A percentile compares a stretch with the other conserved stretches of the same genome.
phyloP scores from a whole-genome alignment of 2,888 invertebrate genomes.

The Microplitis manilae region DNA sequence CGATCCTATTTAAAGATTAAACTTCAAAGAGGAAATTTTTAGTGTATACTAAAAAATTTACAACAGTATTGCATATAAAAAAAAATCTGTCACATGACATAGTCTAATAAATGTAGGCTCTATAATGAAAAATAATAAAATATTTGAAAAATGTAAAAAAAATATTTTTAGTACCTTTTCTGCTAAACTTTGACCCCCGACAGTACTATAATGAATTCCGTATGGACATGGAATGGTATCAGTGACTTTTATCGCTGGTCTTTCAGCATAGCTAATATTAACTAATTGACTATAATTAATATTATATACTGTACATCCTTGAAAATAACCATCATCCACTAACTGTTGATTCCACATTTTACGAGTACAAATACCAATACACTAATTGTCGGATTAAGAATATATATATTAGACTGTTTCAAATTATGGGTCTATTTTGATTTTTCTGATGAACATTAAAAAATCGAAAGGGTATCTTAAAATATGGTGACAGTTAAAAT shows the following conservation, averaged over 20 bases:
- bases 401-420: neutral
- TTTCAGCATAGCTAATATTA: slow-evolving; percentile 37
- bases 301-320: slow-evolving; percentile 49
- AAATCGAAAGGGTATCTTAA: too few relatives aligned
- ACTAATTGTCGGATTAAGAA: slow-evolving; percentile 31
- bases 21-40: too few relatives aligned
- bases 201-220: slow-evolving; percentile 45
- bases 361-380: slow-evolving; percentile 45
- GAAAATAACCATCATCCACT: slow-evolving; percentile 50
- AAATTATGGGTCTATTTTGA: too few relatives aligned
- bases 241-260: slow-evolving; percentile 41
- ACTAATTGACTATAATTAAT: slow-evolving; percentile 44
- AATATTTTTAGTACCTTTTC: slow-evolving; percentile 45
- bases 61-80: too few relatives aligned
- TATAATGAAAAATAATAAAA: too few relatives aligned
- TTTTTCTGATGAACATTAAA: too few relatives aligned
- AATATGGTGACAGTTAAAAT: too few relatives aligned
- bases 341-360: slow-evolving; percentile 46
- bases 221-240: slow-evolving; percentile 47
- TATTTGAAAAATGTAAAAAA: neutral
- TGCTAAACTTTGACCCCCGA: slow-evolving; percentile 44
- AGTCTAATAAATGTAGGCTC: too few relatives aligned
- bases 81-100: too few relatives aligned
- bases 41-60: too few relatives aligned
- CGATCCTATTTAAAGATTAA: too few relatives aligned